phyloP scores from a whole-genome alignment of 2,797 vertebrate genomes.

The Mormyrus proboscirostris region DNA sequence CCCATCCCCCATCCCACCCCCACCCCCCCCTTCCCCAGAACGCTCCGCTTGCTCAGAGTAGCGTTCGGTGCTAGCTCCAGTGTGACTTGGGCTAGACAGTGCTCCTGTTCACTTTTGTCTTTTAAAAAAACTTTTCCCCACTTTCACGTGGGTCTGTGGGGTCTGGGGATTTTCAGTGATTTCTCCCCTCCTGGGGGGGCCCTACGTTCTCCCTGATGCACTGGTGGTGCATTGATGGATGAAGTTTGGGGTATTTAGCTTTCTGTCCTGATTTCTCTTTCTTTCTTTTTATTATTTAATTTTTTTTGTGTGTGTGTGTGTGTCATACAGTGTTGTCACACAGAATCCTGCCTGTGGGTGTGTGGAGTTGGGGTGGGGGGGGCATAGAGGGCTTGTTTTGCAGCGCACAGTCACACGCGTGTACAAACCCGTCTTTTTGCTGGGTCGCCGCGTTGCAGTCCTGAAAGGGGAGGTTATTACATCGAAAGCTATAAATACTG shows the following conservation, averaged over 20 bases:
- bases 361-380: background rate
- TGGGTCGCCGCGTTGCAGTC: conserved; percentile 20
- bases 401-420: background rate
- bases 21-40: background rate
- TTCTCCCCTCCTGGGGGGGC: background rate
- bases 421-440: background rate
- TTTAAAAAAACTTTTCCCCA: background rate
- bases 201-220: background rate
- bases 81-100: background rate
- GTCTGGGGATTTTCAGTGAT: background rate
- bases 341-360: background rate
- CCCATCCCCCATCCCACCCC: background rate
- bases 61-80: background rate
- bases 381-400: background rate
- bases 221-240: background rate
- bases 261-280: background rate
- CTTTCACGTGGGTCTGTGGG: background rate
- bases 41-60: background rate
- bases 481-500: conserved; percentile 38
- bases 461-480: conserved; percentile 39
- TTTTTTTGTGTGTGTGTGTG: no score
- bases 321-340: background rate
- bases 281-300: no score
- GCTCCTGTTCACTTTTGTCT: background rate
- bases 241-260: background rate